Evolutionary conservation across 2,888 invertebrate species (phyloP), one percentile per base, ranked within the genome.

Genomic region (Sphecodes monilicornis): DNA sequence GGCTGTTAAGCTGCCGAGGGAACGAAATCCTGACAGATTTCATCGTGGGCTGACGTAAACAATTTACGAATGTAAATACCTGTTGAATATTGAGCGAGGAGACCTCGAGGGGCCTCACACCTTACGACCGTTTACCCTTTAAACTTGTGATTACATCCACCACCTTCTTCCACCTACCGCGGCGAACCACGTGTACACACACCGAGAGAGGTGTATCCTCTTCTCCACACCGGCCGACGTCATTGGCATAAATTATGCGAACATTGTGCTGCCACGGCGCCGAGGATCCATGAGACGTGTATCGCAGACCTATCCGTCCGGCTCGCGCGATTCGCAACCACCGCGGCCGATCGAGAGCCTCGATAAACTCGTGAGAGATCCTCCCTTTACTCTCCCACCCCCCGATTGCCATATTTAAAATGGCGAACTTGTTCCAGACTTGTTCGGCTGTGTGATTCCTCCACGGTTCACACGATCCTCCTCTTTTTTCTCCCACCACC

Each of bases 21-120:
- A 93, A 93, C 93, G 91, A 93, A 92, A 93, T 88, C 90, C 91
- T 94, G 94, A 94, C 94, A 94, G 93, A 93, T 93, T 93, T 94
- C 94, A 94, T 92, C 92, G 91, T 91, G 90, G 91, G 85, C 92
- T 93, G 94, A 94, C 94, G 93, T 94, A 94, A 94, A 94, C 94
- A 94, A 94, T 94, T 94, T 94, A 91, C 93, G 93, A 94, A 94
- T 93, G 94, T 93, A 94, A 94, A 94, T 94, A 94, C 91, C 93
- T 93, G 92, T 92, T 93, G 92, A 93, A 93, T 93, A 93, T 92
- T 93, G 93, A 93, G 91, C 84, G 85, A 84, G 88, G 88, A 83
- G 82, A 89, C 88, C 90, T 84, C 87, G 87, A 87, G 91, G 90
- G 88, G 89, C 87, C 87, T 91, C 90, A 86, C 92, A 92, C 92